A percentile compares a stretch with the other conserved stretches of the same genome.
phyloP scores from a whole-genome alignment of 2,888 invertebrate genomes.

The Tuta absoluta region DNA sequence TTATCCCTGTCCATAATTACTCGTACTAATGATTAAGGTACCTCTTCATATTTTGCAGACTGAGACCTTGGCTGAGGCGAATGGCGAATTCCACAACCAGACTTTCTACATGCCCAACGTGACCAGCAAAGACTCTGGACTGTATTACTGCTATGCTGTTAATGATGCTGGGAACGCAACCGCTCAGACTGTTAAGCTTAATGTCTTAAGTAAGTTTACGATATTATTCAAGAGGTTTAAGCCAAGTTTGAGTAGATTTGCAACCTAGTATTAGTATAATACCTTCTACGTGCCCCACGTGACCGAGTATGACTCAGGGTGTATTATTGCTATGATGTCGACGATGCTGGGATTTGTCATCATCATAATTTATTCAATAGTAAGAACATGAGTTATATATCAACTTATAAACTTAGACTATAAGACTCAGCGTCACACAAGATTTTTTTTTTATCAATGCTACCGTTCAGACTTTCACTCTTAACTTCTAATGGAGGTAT shows the following conservation, averaged over 20 bases:
- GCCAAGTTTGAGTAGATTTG: too few relatives aligned
- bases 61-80: slow-evolving; percentile 55
- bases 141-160: slow-evolving; percentile 66
- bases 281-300: slow-evolving; percentile 53
- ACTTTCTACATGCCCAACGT: slow-evolving; percentile 53
- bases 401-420: too few relatives aligned
- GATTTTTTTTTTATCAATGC: too few relatives aligned
- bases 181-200: slow-evolving; percentile 42
- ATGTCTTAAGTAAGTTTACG: slow-evolving; percentile 53
- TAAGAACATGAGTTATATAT: too few relatives aligned
- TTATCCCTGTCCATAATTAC: too few relatives aligned
- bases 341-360: slow-evolving; percentile 50
- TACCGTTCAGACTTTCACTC: slow-evolving; percentile 43
- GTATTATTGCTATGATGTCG: slow-evolving; percentile 68
- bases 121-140: slow-evolving; percentile 54
- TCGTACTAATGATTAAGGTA: too few relatives aligned
- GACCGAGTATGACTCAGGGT: slow-evolving; percentile 54
- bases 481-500: slow-evolving; percentile 56
- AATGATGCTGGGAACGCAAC: slow-evolving; percentile 50
- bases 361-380: too few relatives aligned
- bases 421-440: too few relatives aligned
- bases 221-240: background rate
- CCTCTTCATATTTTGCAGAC: slow-evolving; percentile 51
- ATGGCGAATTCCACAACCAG: slow-evolving; percentile 56
- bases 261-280: slow-evolving; percentile 40